phyloP scores from a whole-genome alignment of 2,888 invertebrate species.

The Oligia latruncula region DNA sequence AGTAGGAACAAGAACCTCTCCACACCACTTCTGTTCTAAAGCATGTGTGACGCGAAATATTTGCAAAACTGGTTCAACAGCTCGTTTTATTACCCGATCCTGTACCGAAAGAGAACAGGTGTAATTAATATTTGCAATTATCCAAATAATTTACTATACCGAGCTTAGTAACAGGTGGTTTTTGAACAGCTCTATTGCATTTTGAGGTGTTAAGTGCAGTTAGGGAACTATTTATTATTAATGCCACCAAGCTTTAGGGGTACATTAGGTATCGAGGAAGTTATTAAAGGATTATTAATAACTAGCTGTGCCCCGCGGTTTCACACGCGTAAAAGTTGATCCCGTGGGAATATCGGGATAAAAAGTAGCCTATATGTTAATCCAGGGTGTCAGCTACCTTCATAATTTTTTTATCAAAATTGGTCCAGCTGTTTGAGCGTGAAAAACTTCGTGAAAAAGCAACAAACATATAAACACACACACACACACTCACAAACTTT shows the following conservation, averaged over 20 bases:
- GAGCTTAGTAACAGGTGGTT: conserved; percentile 23
- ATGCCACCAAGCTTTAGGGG: neutral
- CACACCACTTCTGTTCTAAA: conserved; percentile 34
- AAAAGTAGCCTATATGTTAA: no score
- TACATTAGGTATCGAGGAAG: neutral
- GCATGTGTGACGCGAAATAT: conserved; percentile 39
- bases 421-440: no score
- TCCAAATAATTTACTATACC: neutral
- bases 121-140: conserved; percentile 40
- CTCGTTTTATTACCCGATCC: conserved; percentile 36
- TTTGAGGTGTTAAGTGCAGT: neutral
- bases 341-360: no score
- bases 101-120: conserved; percentile 23
- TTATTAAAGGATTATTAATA: neutral
- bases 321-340: no score
- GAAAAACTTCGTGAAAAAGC: no score
- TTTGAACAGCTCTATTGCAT: conserved; percentile 20
- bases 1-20: conserved; percentile 9
- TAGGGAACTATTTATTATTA: conserved; percentile 9
- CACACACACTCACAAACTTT: no score
- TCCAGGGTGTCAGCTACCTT: no score
- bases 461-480: no score
- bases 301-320: no score
- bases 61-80: conserved; percentile 34
- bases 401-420: no score